Percentiles rank a stretch among this genome's conserved stretches.
Conservation (phyloP, 2,888 invertebrate species). For the Sesamia inferens region DNA sequence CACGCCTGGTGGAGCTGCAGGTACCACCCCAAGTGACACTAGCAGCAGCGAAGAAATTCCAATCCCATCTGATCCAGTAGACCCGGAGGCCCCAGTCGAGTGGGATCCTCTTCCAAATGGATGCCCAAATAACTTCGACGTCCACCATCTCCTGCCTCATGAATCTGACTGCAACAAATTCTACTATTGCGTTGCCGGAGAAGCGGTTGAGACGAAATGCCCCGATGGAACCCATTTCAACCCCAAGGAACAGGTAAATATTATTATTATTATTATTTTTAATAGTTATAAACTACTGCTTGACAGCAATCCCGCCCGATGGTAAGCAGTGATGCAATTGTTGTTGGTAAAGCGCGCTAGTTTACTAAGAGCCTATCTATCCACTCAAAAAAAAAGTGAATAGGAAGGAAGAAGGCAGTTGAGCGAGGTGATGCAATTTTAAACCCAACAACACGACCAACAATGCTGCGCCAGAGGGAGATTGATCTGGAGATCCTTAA, state of each 20-base stretch:
- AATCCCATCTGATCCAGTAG: background rate
- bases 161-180: constrained; percentile 65
- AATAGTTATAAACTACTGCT: too few relatives aligned
- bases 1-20: background rate
- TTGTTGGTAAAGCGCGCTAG: too few relatives aligned
- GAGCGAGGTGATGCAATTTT: too few relatives aligned
- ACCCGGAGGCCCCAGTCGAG: background rate
- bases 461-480: too few relatives aligned
- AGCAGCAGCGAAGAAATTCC: constrained; percentile 21
- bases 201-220: constrained; percentile 53
- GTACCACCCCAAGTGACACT: background rate
- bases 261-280: too few relatives aligned
- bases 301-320: too few relatives aligned
- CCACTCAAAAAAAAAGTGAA: too few relatives aligned
- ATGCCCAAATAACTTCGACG: constrained; percentile 65
- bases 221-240: constrained; percentile 63
- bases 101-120: constrained; percentile 62
- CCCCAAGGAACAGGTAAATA: constrained; percentile 43
- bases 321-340: too few relatives aligned
- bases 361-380: too few relatives aligned
- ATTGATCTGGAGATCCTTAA: too few relatives aligned
- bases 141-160: constrained; percentile 65
- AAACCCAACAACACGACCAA: too few relatives aligned
- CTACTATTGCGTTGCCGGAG: constrained; percentile 55
- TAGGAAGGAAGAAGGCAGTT: too few relatives aligned